A percentile compares a stretch with the other conserved stretches of the same genome.
These are phyloP conservation scores for Falco concolor DNA, from an alignment of 2,797 vertebrate species.

Conservation along the genomic window DNA sequence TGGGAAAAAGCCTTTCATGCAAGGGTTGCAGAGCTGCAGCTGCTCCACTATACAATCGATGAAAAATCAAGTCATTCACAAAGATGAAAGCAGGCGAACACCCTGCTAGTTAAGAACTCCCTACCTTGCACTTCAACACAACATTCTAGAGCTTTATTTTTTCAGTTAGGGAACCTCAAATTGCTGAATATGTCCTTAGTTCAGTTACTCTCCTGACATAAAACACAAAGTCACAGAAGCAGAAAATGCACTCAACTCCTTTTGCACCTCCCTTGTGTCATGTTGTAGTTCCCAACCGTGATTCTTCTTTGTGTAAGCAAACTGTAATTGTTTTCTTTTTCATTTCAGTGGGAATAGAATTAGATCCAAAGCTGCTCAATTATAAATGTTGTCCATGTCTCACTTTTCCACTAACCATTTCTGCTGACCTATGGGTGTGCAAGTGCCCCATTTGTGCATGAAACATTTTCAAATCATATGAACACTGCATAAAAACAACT, in stretches of 20 bases:
- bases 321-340: slow-evolving; percentile 7
- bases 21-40: background rate
- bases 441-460: background rate
- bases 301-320: slow-evolving; percentile 15
- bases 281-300: background rate
- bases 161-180: background rate
- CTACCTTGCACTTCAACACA: background rate
- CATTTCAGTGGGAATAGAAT: background rate
- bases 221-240: background rate
- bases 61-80: background rate
- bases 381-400: background rate
- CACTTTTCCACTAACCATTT: background rate
- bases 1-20: background rate
- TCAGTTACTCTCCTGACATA: background rate
- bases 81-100: background rate
- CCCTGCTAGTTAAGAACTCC: background rate
- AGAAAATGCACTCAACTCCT: background rate
- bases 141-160: background rate
- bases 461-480: background rate
- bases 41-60: background rate
- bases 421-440: background rate
- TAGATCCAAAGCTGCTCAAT: background rate
- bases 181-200: background rate
- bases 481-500: background rate
- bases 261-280: background rate